Percentiles rank a stretch among this genome's conserved stretches.
Conservation (phyloP, 2,797 vertebrate genomes). For the Sebastes wilsoni region DNA sequence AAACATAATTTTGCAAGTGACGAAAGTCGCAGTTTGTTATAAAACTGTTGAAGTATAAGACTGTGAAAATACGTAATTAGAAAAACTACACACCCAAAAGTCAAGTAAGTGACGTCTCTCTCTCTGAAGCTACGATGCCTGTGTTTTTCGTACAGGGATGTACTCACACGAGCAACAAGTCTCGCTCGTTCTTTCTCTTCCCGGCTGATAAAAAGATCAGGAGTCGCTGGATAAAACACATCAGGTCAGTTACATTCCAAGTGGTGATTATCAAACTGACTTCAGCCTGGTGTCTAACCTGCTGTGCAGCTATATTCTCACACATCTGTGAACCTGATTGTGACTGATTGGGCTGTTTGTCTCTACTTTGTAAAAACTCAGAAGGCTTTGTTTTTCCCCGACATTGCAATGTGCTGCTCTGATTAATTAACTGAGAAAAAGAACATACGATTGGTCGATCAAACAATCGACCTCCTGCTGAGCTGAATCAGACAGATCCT, state of each 20-base stretch:
- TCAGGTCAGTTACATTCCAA: not conserved
- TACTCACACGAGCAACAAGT: no score
- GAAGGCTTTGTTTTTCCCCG: not conserved
- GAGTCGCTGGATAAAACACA: no score
- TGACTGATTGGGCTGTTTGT: not conserved
- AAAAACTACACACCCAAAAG: no score
- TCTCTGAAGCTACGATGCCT: no score
- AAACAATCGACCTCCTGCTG: not conserved
- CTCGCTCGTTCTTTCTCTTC: no score
- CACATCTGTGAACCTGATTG: not conserved
- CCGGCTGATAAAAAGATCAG: no score
- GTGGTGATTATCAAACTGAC: not conserved
- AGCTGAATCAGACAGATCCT: slow-evolving; percentile 7
- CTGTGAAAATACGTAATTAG: no score
- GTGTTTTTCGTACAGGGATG: no score
- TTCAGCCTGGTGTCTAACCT: not conserved
- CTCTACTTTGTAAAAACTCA: not conserved
- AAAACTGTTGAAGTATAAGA: no score
- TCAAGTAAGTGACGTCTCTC: no score
- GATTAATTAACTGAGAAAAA: not conserved
- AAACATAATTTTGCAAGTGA: no score
- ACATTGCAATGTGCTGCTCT: not conserved
- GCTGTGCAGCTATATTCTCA: not conserved
- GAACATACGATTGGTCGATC: not conserved
- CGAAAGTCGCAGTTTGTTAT: no score